Evolutionary conservation across 2,797 vertebrate species (phyloP), one percentile per base, ranked within the genome.

Genomic region (Lepus oiostolus): DNA sequence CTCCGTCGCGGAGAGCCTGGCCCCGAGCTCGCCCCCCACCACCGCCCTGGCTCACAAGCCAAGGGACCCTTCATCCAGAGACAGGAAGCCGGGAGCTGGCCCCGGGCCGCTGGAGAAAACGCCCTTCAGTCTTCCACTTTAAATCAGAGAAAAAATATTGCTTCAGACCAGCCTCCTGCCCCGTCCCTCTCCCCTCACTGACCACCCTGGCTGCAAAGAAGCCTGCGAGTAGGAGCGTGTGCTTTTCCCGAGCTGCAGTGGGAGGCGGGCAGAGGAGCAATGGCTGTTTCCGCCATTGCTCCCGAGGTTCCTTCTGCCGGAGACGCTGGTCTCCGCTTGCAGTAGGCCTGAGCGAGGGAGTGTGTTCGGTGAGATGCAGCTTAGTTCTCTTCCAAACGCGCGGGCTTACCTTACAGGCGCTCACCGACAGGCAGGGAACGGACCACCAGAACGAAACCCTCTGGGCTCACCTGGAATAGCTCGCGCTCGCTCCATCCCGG

Each of bases 351-450:
- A 89, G 76, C 30, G 32, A 70, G 38, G 85, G 76, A 54, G 10
- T 30, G 28, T 89, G 68, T 90, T 90, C 60, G 50, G 2, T 90
- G 70, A 63, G 68, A 63, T 74, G 9, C 21, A 21, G 60, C 54
- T 95, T 74, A 50, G 22, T 65, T 96, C 26, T 75, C 62, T 96
- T 63, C 35, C 50, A 47, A 63, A 90, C 76, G 58, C 38, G 19
- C 54, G 16, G 54, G 13, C 19, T 12, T 8, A 60, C 13, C 12
- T 62, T 89, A 21, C 79, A 90, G 74, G 17, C 65, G n/a, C 52
- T 75, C 52, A 93, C 52, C 71, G 60, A 93, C 17, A 90, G 68
- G 68, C 28, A 87, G 13, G 9, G 52, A 52, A 19, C 12, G 4
- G 60, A 85, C 22, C 2, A 35, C 32, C 50, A 16, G 74, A 68